These are phyloP conservation scores for Trachythela sp. DNA, from an alignment of 64 coral and sea anemone genomes.

Conservation along the genomic window DNA sequence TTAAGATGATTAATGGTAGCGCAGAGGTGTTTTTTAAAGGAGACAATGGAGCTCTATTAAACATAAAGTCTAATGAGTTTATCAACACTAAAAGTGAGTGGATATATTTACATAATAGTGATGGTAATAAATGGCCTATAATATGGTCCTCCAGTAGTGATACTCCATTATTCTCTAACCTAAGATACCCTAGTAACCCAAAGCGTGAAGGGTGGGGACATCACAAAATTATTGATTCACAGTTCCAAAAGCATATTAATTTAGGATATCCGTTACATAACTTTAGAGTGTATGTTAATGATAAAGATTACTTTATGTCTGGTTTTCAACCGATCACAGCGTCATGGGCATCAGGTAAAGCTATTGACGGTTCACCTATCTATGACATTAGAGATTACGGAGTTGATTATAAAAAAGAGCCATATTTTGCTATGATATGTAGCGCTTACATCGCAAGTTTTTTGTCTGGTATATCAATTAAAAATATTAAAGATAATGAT, in stretches of 20 bases:
- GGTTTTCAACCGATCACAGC: neutral
- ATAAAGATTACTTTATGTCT: neutral
- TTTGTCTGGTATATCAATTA: neutral
- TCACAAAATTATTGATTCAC: neutral
- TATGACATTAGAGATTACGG: neutral
- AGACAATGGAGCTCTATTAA: too few species aligned
- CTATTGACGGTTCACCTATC: neutral
- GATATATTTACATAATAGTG: too few species aligned
- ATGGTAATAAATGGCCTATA: too few species aligned
- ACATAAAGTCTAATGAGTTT: too few species aligned
- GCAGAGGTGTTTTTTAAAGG: too few species aligned
- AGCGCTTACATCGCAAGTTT: neutral
- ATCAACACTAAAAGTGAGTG: too few species aligned
- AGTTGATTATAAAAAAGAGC: neutral
- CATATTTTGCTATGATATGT: neutral
- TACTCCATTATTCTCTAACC: too few species aligned
- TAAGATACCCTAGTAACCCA: neutral
- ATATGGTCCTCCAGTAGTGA: too few species aligned
- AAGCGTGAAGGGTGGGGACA: neutral
- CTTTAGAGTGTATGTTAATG: neutral
- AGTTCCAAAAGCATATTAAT: neutral
- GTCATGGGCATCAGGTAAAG: neutral
- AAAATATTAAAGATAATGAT: neutral
- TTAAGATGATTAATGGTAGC: too few species aligned
- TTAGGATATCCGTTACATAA: neutral